These are phyloP conservation scores for Leuciscus waleckii DNA, from an alignment of 2,797 vertebrate species.

Conservation along the genomic window DNA sequence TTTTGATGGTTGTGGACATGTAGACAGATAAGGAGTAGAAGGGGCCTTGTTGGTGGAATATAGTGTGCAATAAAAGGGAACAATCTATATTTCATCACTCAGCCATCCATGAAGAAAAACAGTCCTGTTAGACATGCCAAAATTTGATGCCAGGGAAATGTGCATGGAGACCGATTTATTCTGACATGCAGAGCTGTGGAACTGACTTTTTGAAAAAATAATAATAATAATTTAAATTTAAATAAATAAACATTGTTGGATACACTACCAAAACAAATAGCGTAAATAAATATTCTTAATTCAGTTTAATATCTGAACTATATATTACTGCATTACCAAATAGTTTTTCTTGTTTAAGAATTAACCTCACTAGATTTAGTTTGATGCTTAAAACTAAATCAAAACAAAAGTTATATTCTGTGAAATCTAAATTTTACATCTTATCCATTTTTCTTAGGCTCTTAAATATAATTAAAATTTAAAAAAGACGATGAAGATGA, in stretches of 20 bases:
- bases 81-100: slow-evolving; percentile 12
- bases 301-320: neutral
- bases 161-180: neutral
- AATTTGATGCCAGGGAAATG: slow-evolving; percentile 7
- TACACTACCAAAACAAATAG: neutral
- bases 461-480: neutral
- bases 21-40: neutral
- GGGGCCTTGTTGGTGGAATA: neutral
- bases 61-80: slow-evolving; percentile 29
- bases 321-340: neutral
- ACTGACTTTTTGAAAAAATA: too few relatives aligned
- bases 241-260: neutral
- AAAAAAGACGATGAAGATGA: neutral
- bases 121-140: neutral
- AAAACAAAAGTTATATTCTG: neutral
- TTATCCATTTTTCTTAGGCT: neutral
- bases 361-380: neutral
- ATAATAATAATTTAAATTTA: too few relatives aligned
- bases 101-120: slow-evolving; percentile 9
- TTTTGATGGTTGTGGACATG: slow-evolving; percentile 8
- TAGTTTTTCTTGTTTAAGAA: neutral
- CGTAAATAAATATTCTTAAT: neutral
- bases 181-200: neutral
- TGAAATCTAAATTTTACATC: neutral
- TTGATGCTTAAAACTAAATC: neutral